These are phyloP conservation scores for Caretta caretta DNA, from an alignment of 2,113 vertebrate species.

Conservation along the genomic window DNA sequence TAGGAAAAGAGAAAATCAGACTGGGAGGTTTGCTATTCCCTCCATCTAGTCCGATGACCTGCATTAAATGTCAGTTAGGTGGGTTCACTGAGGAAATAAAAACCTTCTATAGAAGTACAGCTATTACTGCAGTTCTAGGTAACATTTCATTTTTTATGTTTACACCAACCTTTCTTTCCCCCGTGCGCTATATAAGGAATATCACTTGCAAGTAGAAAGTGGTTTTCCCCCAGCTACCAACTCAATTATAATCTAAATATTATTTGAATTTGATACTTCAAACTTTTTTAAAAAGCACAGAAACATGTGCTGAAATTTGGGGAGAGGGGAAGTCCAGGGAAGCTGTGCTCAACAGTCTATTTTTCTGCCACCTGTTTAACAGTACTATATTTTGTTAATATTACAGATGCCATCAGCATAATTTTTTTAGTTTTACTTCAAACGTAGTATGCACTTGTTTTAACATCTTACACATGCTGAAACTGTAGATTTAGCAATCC, in stretches of 20 bases:
- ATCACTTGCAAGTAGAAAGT: slow-evolving; percentile 46
- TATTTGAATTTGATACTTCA: slow-evolving; percentile 17
- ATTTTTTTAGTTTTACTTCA: slow-evolving; percentile 63
- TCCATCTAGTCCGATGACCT: slow-evolving; percentile 36
- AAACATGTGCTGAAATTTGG: neutral
- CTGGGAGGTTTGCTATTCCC: slow-evolving; percentile 44
- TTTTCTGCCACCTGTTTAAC: slow-evolving; percentile 54
- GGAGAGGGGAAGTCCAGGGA: slow-evolving; percentile 38
- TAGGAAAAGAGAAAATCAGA: slow-evolving; percentile 60
- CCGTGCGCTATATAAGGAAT: slow-evolving; percentile 33
- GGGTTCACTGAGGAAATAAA: slow-evolving; percentile 51
- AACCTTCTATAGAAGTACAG: neutral
- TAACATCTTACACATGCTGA: slow-evolving; percentile 67
- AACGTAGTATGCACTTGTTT: slow-evolving; percentile 21
- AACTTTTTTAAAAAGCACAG: neutral
- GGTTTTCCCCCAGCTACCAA: slow-evolving; percentile 67
- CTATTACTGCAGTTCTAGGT: slow-evolving; percentile 52
- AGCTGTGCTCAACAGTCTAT: slow-evolving; percentile 56
- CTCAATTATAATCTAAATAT: slow-evolving; percentile 53
- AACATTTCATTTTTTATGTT: slow-evolving; percentile 67
- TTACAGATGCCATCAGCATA: slow-evolving; percentile 64
- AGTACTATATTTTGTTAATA: slow-evolving; percentile 60
- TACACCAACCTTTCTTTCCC: slow-evolving; percentile 53
- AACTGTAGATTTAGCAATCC: slow-evolving; percentile 69
- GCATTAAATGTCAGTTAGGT: slow-evolving; percentile 18